phyloP scores from a whole-genome alignment of 2,113 vertebrate genomes.

The Phaethornis superciliosus region DNA sequence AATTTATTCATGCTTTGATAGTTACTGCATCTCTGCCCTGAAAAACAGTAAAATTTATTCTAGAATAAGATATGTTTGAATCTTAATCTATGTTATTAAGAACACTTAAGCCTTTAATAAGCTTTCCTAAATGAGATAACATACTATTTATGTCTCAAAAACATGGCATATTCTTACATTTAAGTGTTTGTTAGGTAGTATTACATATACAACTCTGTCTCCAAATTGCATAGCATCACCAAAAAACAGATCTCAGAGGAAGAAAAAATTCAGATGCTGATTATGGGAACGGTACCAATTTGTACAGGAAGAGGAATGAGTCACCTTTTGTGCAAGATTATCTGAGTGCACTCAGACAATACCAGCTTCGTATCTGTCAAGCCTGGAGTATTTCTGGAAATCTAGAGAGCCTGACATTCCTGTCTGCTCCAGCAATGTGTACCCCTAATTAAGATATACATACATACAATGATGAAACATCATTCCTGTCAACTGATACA shows the following conservation, averaged over 20 bases:
- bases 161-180: not conserved
- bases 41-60: not conserved
- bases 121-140: not conserved
- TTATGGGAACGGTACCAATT: constrained; percentile 8
- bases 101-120: not conserved
- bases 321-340: constrained; percentile 34
- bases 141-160: not conserved
- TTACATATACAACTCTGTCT: not conserved
- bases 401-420: constrained; percentile 39
- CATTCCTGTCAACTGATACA: constrained; percentile 23
- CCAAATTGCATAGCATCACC: not conserved
- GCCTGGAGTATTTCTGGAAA: constrained; percentile 26
- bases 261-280: not conserved
- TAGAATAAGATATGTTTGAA: not conserved
- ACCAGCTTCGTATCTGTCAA: not conserved
- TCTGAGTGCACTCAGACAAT: constrained; percentile 16
- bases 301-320: constrained; percentile 41
- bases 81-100: not conserved
- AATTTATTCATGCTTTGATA: not conserved
- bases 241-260: not conserved
- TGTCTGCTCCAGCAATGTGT: not conserved
- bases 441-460: constrained; percentile 32
- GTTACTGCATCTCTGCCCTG: not conserved
- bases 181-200: not conserved
- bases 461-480: not conserved